phyloP scores from a whole-genome alignment of 2,888 invertebrate genomes.

The Platycnemis pennipes region DNA sequence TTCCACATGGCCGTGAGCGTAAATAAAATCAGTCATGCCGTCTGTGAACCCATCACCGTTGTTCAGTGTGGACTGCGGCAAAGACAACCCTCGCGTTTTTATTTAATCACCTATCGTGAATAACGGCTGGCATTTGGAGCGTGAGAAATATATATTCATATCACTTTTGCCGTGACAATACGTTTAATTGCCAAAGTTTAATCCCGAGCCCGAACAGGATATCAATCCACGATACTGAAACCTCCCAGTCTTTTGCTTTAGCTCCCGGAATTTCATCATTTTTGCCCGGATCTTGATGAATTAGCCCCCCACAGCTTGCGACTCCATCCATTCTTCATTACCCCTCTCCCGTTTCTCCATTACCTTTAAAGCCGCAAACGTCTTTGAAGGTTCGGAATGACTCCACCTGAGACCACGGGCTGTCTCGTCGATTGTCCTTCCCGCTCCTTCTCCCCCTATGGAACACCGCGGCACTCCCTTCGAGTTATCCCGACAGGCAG shows the following conservation, averaged over 20 bases:
- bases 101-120: not conserved
- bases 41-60: not conserved
- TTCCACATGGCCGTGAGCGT: not conserved
- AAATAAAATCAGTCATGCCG: not conserved
- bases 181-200: not conserved
- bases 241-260: not conserved
- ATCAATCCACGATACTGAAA: not conserved
- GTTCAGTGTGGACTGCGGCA: not conserved
- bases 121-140: not conserved
- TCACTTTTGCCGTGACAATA: not conserved
- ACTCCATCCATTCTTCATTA: not conserved
- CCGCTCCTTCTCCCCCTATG: not conserved
- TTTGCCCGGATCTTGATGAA: not conserved
- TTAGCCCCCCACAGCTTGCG: not conserved
- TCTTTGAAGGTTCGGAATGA: not conserved
- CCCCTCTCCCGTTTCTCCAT: not conserved
- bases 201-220: not conserved
- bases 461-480: not conserved
- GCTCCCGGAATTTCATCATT: not conserved
- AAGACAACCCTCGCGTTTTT: not conserved
- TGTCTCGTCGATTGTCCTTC: not conserved
- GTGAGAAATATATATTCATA: not conserved
- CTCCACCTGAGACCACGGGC: slow-evolving; percentile 9
- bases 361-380: not conserved
- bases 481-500: not conserved